A percentile compares a stretch with the other conserved stretches of the same genome.
These are phyloP conservation scores for Camelus bactrianus DNA, from an alignment of 2,113 vertebrate genomes.

Conservation along the genomic window DNA sequence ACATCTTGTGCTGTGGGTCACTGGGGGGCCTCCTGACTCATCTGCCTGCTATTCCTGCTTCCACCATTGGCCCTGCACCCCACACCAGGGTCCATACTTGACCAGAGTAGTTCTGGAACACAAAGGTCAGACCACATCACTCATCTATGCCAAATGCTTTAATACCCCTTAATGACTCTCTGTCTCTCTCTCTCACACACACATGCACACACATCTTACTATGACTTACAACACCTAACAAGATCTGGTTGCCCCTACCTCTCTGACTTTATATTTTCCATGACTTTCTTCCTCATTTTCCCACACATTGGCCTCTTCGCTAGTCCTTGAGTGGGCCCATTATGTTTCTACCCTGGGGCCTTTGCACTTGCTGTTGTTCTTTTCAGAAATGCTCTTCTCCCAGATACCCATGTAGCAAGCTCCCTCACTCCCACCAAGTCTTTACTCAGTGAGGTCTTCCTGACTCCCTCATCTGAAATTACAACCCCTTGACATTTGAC, in stretches of 20 bases:
- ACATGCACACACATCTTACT: background rate
- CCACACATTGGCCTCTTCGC: too few relatives aligned
- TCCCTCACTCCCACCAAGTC: background rate
- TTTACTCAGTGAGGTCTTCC: background rate
- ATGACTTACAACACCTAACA: background rate
- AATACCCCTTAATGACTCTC: background rate
- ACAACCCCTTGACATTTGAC: background rate
- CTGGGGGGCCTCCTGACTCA: background rate
- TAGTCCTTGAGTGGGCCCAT: background rate
- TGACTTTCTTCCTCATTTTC: background rate
- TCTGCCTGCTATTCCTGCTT: background rate
- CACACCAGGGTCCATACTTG: background rate
- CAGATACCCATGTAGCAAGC: fast-evolving
- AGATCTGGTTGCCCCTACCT: background rate
- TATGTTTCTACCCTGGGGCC: background rate
- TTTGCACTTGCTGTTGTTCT: background rate
- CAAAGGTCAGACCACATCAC: background rate
- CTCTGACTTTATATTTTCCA: background rate
- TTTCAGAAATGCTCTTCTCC: background rate
- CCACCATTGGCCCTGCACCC: background rate
- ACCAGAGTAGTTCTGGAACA: background rate
- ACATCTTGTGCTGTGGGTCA: too few relatives aligned
- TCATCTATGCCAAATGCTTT: background rate
- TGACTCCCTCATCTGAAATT: background rate
- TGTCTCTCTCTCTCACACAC: background rate